Conservation (phyloP, 2,113 vertebrate species). For the Etheostoma cragini region DNA sequence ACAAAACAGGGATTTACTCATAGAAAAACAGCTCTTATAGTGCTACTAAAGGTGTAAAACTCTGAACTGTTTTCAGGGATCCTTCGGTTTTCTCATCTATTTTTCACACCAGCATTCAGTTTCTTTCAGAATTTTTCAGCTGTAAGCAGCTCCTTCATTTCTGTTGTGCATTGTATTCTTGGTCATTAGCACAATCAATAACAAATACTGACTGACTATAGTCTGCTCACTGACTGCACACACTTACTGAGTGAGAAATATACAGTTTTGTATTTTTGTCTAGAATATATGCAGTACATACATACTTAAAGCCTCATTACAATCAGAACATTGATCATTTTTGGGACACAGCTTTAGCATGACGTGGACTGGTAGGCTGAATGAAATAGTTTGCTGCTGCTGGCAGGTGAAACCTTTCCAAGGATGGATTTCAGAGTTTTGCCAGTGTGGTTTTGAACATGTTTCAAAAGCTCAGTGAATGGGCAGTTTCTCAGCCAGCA, state of each 20-base stretch:
- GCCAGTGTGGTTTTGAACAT: background rate
- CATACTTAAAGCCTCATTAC: background rate
- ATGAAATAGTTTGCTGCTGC: background rate
- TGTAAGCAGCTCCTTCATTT: background rate
- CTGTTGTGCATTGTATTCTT: background rate
- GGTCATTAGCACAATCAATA: background rate
- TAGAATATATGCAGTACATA: background rate
- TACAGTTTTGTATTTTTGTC: background rate
- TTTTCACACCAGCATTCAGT: background rate
- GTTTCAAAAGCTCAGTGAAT: background rate
- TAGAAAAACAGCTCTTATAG: background rate
- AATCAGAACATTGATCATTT: background rate
- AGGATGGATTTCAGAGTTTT: conserved; percentile 21
- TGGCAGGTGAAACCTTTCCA: conserved; percentile 4
- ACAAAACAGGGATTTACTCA: too few relatives aligned
- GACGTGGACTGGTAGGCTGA: background rate
- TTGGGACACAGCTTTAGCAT: background rate
- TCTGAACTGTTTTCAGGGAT: background rate
- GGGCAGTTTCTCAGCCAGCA: conserved; percentile 4
- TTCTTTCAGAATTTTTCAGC: background rate
- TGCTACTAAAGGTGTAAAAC: too few relatives aligned
- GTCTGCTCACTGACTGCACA: background rate
- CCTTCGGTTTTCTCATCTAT: background rate
- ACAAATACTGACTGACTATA: background rate
- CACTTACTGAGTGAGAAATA: background rate